Percentiles rank a stretch among this genome's conserved stretches.
These are phyloP conservation scores for Lepeophtheirus salmonis DNA, from an alignment of 1,140 invertebrate species.

Conservation along the genomic window DNA sequence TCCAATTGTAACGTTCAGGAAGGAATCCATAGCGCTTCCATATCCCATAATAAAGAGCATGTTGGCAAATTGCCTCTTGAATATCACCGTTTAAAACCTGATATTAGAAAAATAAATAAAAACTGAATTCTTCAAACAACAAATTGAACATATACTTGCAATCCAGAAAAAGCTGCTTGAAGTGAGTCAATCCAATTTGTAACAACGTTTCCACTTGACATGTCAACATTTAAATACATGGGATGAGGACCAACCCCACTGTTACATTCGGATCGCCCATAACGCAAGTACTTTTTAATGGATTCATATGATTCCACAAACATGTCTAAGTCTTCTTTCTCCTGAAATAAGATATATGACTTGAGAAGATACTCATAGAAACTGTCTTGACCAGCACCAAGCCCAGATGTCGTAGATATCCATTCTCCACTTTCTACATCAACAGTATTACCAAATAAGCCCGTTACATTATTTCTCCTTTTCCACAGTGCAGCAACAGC, in stretches of 20 bases:
- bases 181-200: constrained; percentile 49
- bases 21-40: constrained; percentile 44
- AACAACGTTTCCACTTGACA: constrained; percentile 39
- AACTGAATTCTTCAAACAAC: too few relatives aligned
- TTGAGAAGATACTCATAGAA: constrained; percentile 50
- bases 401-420: constrained; percentile 38
- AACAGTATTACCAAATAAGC: constrained; percentile 40
- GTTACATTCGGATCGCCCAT: constrained; percentile 39
- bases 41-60: constrained; percentile 44
- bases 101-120: constrained; percentile 7
- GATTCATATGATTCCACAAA: constrained; percentile 40
- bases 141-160: constrained; percentile 32
- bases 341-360: constrained; percentile 43
- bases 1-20: constrained; percentile 50
- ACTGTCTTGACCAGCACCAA: constrained; percentile 48
- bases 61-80: constrained; percentile 48
- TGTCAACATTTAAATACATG: constrained; percentile 49
- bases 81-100: constrained; percentile 45
- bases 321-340: constrained; percentile 37
- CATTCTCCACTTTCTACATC: constrained; percentile 44
- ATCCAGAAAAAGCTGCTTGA: constrained; percentile 41
- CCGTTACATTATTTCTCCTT: constrained; percentile 38
- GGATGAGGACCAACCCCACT: constrained; percentile 40
- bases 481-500: constrained; percentile 38
- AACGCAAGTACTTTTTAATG: constrained; percentile 41